Percentiles rank a stretch among this genome's conserved stretches.
phyloP scores from a whole-genome alignment of 2,797 vertebrate genomes.

The Micropoecilia bifurca region DNA sequence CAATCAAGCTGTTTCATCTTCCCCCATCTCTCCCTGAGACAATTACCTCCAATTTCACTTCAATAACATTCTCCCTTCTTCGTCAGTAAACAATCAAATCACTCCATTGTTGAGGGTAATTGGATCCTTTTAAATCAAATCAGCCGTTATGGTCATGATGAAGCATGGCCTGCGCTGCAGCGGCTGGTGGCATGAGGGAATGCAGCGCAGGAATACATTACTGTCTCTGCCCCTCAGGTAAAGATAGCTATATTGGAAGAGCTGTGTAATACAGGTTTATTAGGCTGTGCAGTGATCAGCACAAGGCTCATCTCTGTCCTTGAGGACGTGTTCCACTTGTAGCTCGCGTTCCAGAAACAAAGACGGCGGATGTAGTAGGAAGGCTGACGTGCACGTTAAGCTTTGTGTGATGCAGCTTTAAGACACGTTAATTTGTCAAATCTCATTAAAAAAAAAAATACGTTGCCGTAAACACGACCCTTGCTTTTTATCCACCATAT shows the following conservation, averaged over 20 bases:
- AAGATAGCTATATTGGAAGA: slow-evolving; percentile 61
- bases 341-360: slow-evolving; percentile 50
- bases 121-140: slow-evolving; percentile 82
- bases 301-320: slow-evolving; percentile 58
- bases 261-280: slow-evolving; percentile 75
- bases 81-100: slow-evolving; percentile 79
- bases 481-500: neutral
- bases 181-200: slow-evolving; percentile 63
- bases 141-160: slow-evolving; percentile 74
- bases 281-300: slow-evolving; percentile 66
- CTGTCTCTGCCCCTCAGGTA: slow-evolving; percentile 64
- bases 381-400: slow-evolving; percentile 15
- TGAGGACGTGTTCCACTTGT: slow-evolving; percentile 62
- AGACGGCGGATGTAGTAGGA: slow-evolving; percentile 32
- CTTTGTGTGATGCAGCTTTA: neutral
- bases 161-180: slow-evolving; percentile 62
- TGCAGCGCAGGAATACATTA: slow-evolving; percentile 67
- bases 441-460: neutral
- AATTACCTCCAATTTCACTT: slow-evolving; percentile 78
- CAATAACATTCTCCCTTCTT: slow-evolving; percentile 73
- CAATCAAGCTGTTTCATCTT: slow-evolving; percentile 67
- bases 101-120: slow-evolving; percentile 76
- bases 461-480: neutral
- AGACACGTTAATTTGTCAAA: neutral
- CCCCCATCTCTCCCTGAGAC: slow-evolving; percentile 72